Percentiles rank a stretch among this genome's conserved stretches.
These are phyloP conservation scores for Butorides virescens DNA, from an alignment of 2,113 vertebrate genomes.

Conservation along the genomic window DNA sequence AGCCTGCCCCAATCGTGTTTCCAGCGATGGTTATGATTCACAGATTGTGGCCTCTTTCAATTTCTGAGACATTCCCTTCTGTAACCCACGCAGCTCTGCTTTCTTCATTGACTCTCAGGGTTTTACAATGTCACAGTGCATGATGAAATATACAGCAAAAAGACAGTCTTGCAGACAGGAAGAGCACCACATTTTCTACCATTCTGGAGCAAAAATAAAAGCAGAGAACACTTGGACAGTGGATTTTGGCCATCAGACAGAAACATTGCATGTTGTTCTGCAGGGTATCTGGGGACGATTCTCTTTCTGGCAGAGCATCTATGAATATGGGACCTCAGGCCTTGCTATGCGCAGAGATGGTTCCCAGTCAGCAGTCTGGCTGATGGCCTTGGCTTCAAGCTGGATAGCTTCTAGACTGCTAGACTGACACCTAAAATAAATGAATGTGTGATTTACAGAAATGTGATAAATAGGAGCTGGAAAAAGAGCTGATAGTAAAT, in stretches of 20 bases:
- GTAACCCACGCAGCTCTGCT: not conserved
- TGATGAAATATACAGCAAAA: not conserved
- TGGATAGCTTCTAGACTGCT: slow-evolving; percentile 16
- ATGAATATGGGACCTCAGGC: not conserved
- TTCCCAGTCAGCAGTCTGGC: not conserved
- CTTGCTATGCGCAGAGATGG: not conserved
- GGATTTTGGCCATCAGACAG: not conserved
- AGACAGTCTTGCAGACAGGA: not conserved
- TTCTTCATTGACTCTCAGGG: not conserved
- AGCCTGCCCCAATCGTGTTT: not conserved
- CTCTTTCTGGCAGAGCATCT: not conserved
- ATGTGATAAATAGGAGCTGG: not conserved
- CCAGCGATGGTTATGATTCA: not conserved
- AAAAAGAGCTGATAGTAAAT: not conserved
- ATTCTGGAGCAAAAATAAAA: slow-evolving; percentile 1
- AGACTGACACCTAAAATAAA: slow-evolving; percentile 41
- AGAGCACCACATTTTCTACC: not conserved
- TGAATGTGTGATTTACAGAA: not conserved
- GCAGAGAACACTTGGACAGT: not conserved
- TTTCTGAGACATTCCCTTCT: not conserved
- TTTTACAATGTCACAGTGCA: not conserved
- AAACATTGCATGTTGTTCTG: not conserved
- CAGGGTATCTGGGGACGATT: not conserved
- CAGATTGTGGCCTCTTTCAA: not conserved
- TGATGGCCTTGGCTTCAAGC: not conserved